Percentiles rank a stretch among this genome's conserved stretches.
These are phyloP conservation scores for Anarhynchus alexandrinus DNA, from an alignment of 2,113 vertebrate species.

Conservation along the genomic window DNA sequence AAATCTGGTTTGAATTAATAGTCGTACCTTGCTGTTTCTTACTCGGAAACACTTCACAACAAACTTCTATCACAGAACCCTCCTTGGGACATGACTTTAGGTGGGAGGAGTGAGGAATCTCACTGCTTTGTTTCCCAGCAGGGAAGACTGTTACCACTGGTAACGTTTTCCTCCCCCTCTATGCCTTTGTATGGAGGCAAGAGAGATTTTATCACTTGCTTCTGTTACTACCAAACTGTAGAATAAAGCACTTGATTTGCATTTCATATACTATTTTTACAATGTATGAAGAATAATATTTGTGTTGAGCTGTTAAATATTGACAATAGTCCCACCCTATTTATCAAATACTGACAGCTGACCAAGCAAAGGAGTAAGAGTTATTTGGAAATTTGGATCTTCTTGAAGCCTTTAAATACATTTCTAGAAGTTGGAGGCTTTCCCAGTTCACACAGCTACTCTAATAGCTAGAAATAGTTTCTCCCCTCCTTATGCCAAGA, in stretches of 20 bases:
- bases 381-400: slow-evolving; percentile 4
- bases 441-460: slow-evolving; percentile 36
- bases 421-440: slow-evolving; percentile 8
- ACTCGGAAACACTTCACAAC: background rate
- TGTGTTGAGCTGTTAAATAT: slow-evolving; percentile 36
- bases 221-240: background rate
- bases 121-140: background rate
- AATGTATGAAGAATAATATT: slow-evolving; percentile 28
- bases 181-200: slow-evolving; percentile 29
- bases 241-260: slow-evolving; percentile 17
- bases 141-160: background rate
- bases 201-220: slow-evolving; percentile 13
- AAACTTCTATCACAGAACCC: background rate
- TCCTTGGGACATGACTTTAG: background rate
- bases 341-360: slow-evolving; percentile 51
- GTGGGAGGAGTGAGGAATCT: background rate
- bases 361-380: slow-evolving; percentile 34
- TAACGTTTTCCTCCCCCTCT: background rate
- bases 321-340: slow-evolving; percentile 16
- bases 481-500: slow-evolving; percentile 34
- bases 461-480: slow-evolving; percentile 41
- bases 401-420: slow-evolving; percentile 20
- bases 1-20: background rate
- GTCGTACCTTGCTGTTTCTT: background rate
- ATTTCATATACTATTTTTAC: slow-evolving; percentile 37